Evolutionary conservation across 2,797 vertebrate genomes (phyloP).

Genomic region (Mus minutoides): DNA sequence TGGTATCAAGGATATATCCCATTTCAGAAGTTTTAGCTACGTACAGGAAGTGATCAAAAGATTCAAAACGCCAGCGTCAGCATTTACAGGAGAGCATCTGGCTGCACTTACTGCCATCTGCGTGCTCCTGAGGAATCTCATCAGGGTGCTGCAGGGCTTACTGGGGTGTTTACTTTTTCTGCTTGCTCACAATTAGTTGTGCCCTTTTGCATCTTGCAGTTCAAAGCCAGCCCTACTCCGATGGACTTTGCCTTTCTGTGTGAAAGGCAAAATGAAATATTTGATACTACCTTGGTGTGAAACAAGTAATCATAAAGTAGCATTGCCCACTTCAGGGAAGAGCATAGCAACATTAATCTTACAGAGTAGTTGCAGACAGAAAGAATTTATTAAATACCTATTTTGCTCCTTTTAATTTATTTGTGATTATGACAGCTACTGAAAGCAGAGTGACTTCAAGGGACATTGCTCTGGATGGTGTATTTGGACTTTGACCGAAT

Average conservation of each 20-base stretch:
- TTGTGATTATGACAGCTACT: not conserved
- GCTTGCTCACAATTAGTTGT: not conserved
- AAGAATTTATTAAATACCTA: not conserved
- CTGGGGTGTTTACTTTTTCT: not conserved
- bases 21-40: not conserved
- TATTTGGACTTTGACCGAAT: constrained; percentile 36
- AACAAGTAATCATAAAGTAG: not conserved
- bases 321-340: not conserved
- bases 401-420: not conserved
- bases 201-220: not conserved
- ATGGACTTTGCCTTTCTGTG: not conserved
- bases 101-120: fast-evolving
- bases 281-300: not conserved
- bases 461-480: not conserved
- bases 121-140: not conserved
- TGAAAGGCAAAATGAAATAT: not conserved
- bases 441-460: not conserved
- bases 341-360: not conserved
- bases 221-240: not conserved
- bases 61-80: not conserved
- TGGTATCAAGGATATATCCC: not conserved
- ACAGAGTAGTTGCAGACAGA: not conserved
- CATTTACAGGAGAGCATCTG: not conserved
- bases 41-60: not conserved
- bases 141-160: not conserved